Percentiles rank a stretch among this genome's conserved stretches.
These are phyloP conservation scores for Danionella dracula DNA, from an alignment of 2,797 vertebrate genomes.

Conservation along the genomic window DNA sequence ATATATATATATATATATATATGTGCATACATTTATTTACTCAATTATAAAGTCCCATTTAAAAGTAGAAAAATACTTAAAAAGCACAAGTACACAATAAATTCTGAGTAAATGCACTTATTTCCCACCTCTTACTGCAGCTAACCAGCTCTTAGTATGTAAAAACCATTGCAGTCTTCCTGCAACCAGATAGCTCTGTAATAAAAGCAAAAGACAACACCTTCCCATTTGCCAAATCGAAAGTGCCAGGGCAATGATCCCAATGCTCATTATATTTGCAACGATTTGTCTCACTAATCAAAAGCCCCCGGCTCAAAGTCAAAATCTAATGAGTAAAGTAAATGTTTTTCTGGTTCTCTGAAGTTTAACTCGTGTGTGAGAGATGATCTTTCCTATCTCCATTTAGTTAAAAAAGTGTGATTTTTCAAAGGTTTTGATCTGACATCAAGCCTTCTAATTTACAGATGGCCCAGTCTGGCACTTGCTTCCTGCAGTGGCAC, in stretches of 20 bases:
- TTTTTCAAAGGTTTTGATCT: conserved; percentile 54
- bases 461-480: conserved; percentile 40
- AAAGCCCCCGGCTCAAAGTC: not conserved
- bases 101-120: too few species aligned
- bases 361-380: conserved; percentile 3
- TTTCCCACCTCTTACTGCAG: too few species aligned
- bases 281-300: not conserved
- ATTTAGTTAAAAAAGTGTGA: conserved; percentile 21
- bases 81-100: too few species aligned
- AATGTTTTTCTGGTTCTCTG: conserved; percentile 19
- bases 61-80: too few species aligned
- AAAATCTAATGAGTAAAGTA: conserved; percentile 11
- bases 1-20: too few species aligned
- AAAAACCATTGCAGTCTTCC: too few species aligned
- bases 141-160: too few species aligned
- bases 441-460: conserved; percentile 59
- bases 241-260: too few species aligned
- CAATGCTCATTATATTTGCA: not conserved
- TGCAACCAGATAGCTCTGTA: too few species aligned
- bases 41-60: too few species aligned
- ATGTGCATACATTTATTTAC: too few species aligned
- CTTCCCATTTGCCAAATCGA: not conserved
- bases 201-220: not conserved
- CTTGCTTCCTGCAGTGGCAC: conserved; percentile 45
- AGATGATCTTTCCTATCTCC: not conserved